phyloP scores from a whole-genome alignment of 2,797 vertebrate species.

The Tympanoctomys barrerae region DNA sequence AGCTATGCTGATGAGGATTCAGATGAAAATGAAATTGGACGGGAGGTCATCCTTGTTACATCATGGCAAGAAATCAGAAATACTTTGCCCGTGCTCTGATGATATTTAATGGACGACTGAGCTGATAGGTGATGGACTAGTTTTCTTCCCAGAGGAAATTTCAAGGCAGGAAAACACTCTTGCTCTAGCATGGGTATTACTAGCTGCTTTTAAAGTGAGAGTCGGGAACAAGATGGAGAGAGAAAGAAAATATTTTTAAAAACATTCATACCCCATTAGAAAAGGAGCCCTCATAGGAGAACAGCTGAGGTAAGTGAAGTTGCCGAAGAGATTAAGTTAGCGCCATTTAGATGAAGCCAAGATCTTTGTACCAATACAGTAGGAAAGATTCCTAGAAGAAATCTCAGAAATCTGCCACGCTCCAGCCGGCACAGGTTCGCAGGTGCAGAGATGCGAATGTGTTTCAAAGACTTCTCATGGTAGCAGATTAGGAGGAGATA shows the following conservation, averaged over 20 bases:
- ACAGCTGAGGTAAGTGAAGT: too few species aligned
- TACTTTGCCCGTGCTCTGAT: background rate
- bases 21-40: background rate
- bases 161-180: background rate
- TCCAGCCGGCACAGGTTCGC: background rate
- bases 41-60: background rate
- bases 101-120: background rate
- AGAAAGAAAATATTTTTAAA: background rate
- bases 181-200: background rate
- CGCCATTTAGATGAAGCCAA: background rate
- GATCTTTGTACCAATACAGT: background rate
- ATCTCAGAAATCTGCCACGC: background rate
- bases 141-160: background rate
- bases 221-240: background rate
- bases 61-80: background rate
- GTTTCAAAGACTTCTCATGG: background rate
- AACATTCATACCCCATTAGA: background rate
- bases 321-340: background rate
- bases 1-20: background rate
- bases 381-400: background rate
- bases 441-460: background rate
- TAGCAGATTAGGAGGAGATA: background rate
- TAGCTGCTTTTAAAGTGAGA: background rate
- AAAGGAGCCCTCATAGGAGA: background rate
- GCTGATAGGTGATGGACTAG: background rate